Percentiles rank a stretch among this genome's conserved stretches.
These are phyloP conservation scores for Macropus fuliginosus DNA, from an alignment of 2,797 vertebrate genomes.

Conservation along the genomic window DNA sequence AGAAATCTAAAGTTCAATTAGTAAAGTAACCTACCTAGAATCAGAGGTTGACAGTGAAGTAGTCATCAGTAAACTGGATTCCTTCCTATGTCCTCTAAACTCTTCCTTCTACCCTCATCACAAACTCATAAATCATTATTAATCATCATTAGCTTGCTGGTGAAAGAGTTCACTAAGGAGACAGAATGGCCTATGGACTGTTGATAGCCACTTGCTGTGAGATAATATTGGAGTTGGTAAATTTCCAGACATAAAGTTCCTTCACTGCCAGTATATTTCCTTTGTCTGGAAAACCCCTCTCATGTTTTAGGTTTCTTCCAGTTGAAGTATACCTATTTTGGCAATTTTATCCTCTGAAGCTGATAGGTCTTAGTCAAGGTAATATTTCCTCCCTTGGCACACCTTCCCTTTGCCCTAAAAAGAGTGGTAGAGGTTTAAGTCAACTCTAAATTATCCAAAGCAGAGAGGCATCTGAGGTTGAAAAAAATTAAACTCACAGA, in stretches of 20 bases:
- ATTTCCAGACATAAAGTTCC: neutral
- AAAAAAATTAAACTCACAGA: neutral
- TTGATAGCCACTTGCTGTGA: neutral
- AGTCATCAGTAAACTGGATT: neutral
- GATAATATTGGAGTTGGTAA: neutral
- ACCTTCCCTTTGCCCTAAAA: neutral
- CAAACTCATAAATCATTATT: neutral
- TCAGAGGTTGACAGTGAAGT: neutral
- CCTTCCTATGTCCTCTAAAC: neutral
- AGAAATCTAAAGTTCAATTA: neutral
- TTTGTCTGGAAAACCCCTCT: neutral
- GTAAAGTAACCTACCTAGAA: neutral
- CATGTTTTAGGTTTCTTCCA: neutral
- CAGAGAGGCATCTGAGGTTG: neutral
- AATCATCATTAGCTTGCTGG: neutral
- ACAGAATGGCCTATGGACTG: neutral
- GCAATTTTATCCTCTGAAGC: neutral
- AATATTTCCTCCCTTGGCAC: neutral
- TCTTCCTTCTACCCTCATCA: neutral
- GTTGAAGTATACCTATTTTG: neutral
- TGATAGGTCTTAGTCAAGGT: neutral
- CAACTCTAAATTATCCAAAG: neutral
- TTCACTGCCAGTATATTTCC: neutral
- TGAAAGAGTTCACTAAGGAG: neutral
- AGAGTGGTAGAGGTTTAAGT: neutral